Percentiles rank a stretch among this genome's conserved stretches.
Evolutionary conservation across 2,797 vertebrate genomes (phyloP).

Genomic region (Scolopax bukidnonensis): DNA sequence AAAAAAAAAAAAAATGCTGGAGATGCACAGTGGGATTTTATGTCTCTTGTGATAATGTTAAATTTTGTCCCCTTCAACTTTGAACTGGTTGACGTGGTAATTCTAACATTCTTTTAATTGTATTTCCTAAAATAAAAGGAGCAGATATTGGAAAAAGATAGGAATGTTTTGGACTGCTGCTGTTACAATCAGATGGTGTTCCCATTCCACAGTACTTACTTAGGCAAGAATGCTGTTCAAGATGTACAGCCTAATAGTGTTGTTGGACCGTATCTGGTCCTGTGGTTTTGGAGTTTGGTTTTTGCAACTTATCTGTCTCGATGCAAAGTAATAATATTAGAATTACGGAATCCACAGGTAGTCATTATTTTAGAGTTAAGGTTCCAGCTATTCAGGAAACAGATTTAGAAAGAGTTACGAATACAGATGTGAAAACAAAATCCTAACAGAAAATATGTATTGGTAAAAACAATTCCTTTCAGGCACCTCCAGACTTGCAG

Average conservation of each 20-base stretch:
- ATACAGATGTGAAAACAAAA: not conserved
- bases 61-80: not conserved
- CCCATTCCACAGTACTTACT: not conserved
- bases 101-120: not conserved
- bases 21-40: not conserved
- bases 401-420: not conserved
- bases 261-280: not conserved
- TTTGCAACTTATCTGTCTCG: not conserved
- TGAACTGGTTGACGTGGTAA: not conserved
- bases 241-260: not conserved
- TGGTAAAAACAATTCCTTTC: conserved; percentile 3
- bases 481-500: conserved; percentile 44
- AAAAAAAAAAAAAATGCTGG: not conserved
- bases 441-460: not conserved
- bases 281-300: not conserved
- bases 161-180: not conserved
- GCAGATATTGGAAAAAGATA: not conserved
- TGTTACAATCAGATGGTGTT: not conserved
- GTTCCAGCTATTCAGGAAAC: conserved; percentile 7
- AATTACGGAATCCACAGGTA: not conserved
- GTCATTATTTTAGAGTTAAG: not conserved
- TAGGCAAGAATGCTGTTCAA: not conserved
- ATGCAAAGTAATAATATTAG: not conserved
- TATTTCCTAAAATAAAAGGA: not conserved
- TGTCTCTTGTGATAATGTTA: not conserved